Evolutionary conservation across 2,113 vertebrate genomes (phyloP), one percentile per base, ranked within the genome.

Genomic region (Cyanistes caeruleus): DNA sequence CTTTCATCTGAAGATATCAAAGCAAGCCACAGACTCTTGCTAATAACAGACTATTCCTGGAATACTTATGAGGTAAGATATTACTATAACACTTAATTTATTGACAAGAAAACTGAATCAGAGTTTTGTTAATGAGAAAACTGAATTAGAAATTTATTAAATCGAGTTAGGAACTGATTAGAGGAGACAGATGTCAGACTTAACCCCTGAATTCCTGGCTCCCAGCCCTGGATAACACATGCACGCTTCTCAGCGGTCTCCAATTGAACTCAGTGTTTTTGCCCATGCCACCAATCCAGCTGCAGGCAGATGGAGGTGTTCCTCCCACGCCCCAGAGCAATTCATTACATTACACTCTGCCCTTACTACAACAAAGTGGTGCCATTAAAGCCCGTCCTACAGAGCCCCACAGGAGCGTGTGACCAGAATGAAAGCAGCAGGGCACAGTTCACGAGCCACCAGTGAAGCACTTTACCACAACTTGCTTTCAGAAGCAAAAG

Each of bases 401-500:
- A 43, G 83, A 88, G 94, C 87, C 90, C 85, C 91, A 43, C 75
- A 52, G 74, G 83, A 87, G 78, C 6, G 19, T 72, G 53, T 53
- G 87, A 90, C 77, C 82, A 95, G 15, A 28, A 77, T 85, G 59
- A 72, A 95, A 88, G 87, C 84, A 85, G 62, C 55, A 53, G 89
- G 84, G 83, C 85, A 94, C 49, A 97, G 95, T 82, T 89, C 93
- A 97, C 2, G 3, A 94, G 65, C 92, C 73, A 67, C 68, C 88
- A 91, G 58, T 93, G 68, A 96, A 96, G 93, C 69, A 43, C 69
- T 86, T 95, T 11, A 82, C n/a, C 33, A 12, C 80, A 58, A 56
- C 87, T 90, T 88, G 62, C 86, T 93, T 75, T 91, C 88, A 95
- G 91, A 97, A 89, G 84, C 31, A 89, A 97, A 96, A 94, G 53